Evolutionary conservation across 2,797 vertebrate genomes (phyloP).

Genomic region (Paedocypris micromegethes): DNA sequence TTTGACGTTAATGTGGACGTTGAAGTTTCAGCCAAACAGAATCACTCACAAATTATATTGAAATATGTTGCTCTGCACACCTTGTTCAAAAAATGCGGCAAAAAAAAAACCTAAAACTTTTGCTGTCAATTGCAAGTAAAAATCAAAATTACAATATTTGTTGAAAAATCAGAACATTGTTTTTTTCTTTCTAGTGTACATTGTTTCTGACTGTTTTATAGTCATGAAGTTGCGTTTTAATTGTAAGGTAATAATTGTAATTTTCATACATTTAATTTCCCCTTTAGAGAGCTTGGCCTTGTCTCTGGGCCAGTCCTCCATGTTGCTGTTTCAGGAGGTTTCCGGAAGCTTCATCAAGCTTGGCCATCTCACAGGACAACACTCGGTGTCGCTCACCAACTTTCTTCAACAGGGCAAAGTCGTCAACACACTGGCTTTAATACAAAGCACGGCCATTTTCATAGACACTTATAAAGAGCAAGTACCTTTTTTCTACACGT

Average conservation of each 20-base stretch:
- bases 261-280: too few relatives aligned
- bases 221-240: not conserved
- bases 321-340: slow-evolving; percentile 79
- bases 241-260: too few relatives aligned
- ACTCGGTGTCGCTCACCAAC: slow-evolving; percentile 79
- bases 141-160: too few relatives aligned
- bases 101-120: too few relatives aligned
- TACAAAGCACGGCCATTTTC: slow-evolving; percentile 81
- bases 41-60: too few relatives aligned
- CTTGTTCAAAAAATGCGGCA: too few relatives aligned
- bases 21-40: too few relatives aligned
- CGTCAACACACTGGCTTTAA: slow-evolving; percentile 76
- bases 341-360: slow-evolving; percentile 81
- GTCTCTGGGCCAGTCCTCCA: slow-evolving; percentile 60
- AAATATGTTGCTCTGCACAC: too few relatives aligned
- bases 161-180: too few relatives aligned
- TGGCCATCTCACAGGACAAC: slow-evolving; percentile 82
- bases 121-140: too few relatives aligned
- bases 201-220: not conserved
- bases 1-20: too few relatives aligned
- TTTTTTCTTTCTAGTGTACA: not conserved
- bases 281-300: slow-evolving; percentile 68
- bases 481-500: slow-evolving; percentile 50
- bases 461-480: slow-evolving; percentile 86
- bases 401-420: slow-evolving; percentile 77